These are phyloP conservation scores for Pyrrhura leucotis DNA, from an alignment of 2,797 vertebrate genomes.

Conservation along the genomic window DNA sequence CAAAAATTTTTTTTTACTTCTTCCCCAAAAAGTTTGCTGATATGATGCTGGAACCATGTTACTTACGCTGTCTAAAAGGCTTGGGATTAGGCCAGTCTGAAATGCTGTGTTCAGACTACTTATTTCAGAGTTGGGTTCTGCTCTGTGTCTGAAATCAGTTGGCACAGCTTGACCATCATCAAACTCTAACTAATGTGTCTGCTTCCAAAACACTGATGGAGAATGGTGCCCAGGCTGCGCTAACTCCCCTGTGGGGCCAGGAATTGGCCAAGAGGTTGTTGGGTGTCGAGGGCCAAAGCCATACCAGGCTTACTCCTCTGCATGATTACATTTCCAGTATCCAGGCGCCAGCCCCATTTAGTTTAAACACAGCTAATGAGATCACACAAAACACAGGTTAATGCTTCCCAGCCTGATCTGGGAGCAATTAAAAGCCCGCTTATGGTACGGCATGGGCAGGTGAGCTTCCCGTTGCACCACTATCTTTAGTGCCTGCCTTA, in stretches of 20 bases:
- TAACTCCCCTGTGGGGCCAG: not conserved
- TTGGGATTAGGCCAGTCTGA: not conserved
- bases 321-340: not conserved
- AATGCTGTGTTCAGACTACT: not conserved
- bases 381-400: not conserved
- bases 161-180: not conserved
- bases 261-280: not conserved
- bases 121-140: not conserved
- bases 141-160: not conserved
- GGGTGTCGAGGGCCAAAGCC: not conserved
- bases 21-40: not conserved
- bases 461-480: not conserved
- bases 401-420: not conserved
- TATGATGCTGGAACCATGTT: not conserved
- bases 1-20: not conserved
- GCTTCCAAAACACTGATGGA: not conserved
- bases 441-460: accelerated
- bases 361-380: not conserved
- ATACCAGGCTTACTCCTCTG: accelerated
- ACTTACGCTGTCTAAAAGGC: not conserved
- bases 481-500: not conserved
- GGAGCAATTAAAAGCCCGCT: not conserved
- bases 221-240: not conserved
- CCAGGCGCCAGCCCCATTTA: not conserved
- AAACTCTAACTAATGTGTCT: not conserved